Percentiles rank a stretch among this genome's conserved stretches.
These are phyloP conservation scores for Heliconius hermathena DNA, from an alignment of 1,140 invertebrate genomes.

Conservation along the genomic window DNA sequence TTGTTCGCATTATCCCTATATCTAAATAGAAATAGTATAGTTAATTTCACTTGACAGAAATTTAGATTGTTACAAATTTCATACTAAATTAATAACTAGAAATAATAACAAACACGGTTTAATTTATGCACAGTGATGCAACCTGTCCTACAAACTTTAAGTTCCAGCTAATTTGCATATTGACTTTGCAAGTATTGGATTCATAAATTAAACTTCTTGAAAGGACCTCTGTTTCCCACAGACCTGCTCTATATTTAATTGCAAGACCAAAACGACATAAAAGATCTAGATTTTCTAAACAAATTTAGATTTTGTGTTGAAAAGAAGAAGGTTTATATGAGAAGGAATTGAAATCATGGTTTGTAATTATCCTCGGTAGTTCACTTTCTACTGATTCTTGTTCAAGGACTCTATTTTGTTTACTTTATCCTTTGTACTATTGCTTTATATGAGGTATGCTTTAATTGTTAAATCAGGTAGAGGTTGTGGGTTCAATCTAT, in stretches of 20 bases:
- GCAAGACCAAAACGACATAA: background rate
- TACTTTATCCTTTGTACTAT: too few relatives aligned
- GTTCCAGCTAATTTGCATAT: slow-evolving; percentile 40
- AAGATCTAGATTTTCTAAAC: background rate
- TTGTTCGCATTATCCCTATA: too few relatives aligned
- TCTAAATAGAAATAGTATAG: too few relatives aligned
- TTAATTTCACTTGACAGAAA: too few relatives aligned
- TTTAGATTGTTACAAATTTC: background rate
- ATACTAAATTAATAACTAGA: background rate
- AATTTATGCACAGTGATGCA: slow-evolving; percentile 17
- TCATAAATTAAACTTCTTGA: slow-evolving; percentile 58
- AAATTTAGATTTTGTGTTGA: background rate
- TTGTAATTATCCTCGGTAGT: slow-evolving; percentile 7
- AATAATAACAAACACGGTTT: background rate
- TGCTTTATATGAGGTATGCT: too few relatives aligned
- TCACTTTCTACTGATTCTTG: slow-evolving; percentile 15
- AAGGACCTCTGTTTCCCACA: slow-evolving; percentile 68
- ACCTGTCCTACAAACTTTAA: slow-evolving; percentile 17
- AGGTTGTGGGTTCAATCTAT: too few relatives aligned
- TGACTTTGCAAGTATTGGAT: slow-evolving; percentile 37
- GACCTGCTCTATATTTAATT: slow-evolving; percentile 22
- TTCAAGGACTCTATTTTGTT: slow-evolving; percentile 21
- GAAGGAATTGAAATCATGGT: background rate
- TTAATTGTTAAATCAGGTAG: too few relatives aligned
- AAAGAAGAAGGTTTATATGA: background rate